These are phyloP conservation scores for Halcyon malimbica DNA, from an alignment of 2,113 vertebrate genomes.

Conservation along the genomic window DNA sequence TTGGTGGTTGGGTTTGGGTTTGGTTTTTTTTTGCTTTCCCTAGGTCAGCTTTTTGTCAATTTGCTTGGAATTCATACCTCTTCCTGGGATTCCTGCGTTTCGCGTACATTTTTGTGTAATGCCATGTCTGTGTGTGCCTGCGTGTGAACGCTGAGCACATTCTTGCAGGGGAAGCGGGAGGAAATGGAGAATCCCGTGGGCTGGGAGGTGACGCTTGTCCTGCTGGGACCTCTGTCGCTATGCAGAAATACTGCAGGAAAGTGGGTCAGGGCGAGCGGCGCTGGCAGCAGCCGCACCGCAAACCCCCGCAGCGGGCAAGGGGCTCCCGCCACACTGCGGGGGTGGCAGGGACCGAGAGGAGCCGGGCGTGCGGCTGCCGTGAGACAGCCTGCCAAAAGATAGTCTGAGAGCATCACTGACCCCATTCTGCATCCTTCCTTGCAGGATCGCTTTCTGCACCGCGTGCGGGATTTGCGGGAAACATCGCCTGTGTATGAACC, in stretches of 20 bases:
- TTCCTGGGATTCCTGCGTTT: not conserved
- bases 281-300: not conserved
- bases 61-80: too few species aligned
- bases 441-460: not conserved
- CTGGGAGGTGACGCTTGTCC: not conserved
- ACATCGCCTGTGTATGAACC: not conserved
- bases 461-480: not conserved
- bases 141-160: accelerated
- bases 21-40: too few species aligned
- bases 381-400: accelerated
- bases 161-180: not conserved
- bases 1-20: too few species aligned
- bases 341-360: accelerated
- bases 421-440: not conserved
- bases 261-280: conserved; percentile 17
- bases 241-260: conserved; percentile 39
- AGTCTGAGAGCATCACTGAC: not conserved
- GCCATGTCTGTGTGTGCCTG: accelerated
- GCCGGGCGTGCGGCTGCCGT: not conserved
- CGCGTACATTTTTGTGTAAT: accelerated
- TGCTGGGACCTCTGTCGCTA: conserved; percentile 35
- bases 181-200: not conserved
- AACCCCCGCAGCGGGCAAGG: not conserved
- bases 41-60: too few species aligned
- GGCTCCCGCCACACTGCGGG: not conserved